Evolutionary conservation across 1,140 invertebrate genomes (phyloP).

Genomic region (Arion vulgaris): DNA sequence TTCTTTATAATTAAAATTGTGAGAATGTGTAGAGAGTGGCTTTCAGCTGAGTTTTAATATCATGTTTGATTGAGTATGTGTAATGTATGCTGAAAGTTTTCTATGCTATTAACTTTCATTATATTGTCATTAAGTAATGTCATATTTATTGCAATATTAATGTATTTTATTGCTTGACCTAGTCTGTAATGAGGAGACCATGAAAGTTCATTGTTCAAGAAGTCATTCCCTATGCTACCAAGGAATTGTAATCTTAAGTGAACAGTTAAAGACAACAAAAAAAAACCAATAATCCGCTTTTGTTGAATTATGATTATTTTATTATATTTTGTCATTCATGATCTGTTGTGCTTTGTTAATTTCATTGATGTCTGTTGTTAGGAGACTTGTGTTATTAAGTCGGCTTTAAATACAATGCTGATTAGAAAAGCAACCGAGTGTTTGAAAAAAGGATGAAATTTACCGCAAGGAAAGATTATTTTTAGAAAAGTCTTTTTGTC

Average conservation of each 20-base stretch:
- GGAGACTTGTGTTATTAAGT: not conserved
- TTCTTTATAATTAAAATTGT: no score
- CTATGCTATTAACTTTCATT: no score
- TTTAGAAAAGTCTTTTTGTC: no score
- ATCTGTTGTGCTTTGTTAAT: not conserved
- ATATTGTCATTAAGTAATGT: not conserved
- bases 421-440: no score
- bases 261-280: not conserved
- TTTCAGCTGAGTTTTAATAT: not conserved
- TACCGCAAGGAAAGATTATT: no score
- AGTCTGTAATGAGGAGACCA: not conserved
- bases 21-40: no score
- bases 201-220: not conserved
- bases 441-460: no score
- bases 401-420: no score
- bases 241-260: not conserved
- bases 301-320: slow-evolving; percentile 34
- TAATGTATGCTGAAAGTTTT: not conserved
- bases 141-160: not conserved
- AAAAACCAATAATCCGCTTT: not conserved
- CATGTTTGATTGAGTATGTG: not conserved
- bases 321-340: slow-evolving; percentile 22
- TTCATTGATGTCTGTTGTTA: not conserved
- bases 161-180: slow-evolving; percentile 12
- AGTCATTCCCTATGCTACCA: not conserved